A percentile compares a stretch with the other conserved stretches of the same genome.
phyloP scores from a whole-genome alignment of 2,888 invertebrate genomes.

The Julus scanicus region DNA sequence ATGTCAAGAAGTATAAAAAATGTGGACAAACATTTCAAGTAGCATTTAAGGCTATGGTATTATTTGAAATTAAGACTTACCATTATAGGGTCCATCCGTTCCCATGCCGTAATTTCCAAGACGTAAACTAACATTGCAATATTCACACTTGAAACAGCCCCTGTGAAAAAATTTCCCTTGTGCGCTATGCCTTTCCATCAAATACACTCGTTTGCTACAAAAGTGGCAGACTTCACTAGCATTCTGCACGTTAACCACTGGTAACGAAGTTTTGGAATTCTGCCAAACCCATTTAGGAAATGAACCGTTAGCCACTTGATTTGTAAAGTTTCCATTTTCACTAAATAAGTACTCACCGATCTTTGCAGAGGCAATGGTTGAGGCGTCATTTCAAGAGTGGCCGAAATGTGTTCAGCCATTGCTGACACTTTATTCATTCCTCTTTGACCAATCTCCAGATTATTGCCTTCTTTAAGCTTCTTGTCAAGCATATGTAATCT shows the following conservation, averaged over 20 bases:
- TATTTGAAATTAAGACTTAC: constrained; percentile 49
- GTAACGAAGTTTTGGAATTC: constrained; percentile 63
- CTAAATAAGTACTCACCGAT: constrained; percentile 54
- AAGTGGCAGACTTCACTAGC: constrained; percentile 84
- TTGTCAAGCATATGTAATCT: constrained; percentile 77
- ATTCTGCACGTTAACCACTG: constrained; percentile 73
- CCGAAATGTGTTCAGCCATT: constrained; percentile 79
- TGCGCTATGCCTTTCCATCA: constrained; percentile 90
- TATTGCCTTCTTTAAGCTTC: constrained; percentile 81
- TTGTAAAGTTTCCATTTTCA: not conserved
- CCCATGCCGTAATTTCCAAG: constrained; percentile 72
- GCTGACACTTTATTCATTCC: constrained; percentile 84
- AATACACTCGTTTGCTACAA: constrained; percentile 90
- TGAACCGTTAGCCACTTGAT: not conserved
- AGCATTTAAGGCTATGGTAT: not conserved
- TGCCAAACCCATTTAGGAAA: constrained; percentile 25
- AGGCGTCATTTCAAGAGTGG: constrained; percentile 61
- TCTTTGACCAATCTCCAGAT: constrained; percentile 73
- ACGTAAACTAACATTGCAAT: constrained; percentile 85
- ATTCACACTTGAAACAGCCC: constrained; percentile 93
- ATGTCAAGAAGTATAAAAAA: not conserved
- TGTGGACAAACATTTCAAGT: not conserved
- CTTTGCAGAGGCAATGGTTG: constrained; percentile 58
- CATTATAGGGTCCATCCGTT: constrained; percentile 57
- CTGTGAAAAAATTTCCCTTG: constrained; percentile 92